A percentile compares a stretch with the other conserved stretches of the same genome.
Conservation (phyloP, 2,888 invertebrate genomes). For the Ormyrus rosae region DNA sequence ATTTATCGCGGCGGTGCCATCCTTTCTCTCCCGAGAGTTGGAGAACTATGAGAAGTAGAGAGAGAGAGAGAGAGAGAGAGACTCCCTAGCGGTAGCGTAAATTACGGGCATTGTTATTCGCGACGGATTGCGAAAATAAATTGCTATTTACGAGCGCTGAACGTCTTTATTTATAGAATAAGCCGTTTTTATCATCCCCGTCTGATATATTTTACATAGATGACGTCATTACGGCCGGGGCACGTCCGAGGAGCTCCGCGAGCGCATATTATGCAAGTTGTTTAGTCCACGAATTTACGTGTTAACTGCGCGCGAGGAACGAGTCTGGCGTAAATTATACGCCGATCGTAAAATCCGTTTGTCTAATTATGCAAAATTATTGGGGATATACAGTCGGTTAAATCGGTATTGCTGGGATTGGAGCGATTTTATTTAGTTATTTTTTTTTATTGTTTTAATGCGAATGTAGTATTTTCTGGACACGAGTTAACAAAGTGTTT, state of each 20-base stretch:
- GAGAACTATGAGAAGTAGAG: neutral
- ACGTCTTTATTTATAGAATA: constrained; percentile 36
- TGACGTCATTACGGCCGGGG: constrained; percentile 24
- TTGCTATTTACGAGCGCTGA: constrained; percentile 18
- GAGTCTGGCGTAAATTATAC: neutral
- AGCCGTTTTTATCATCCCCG: neutral
- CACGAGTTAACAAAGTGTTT: no score
- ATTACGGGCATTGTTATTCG: constrained; percentile 26
- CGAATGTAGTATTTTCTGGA: no score
- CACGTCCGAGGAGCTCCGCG: neutral
- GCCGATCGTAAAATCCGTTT: constrained; percentile 6
- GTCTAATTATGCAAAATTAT: neutral
- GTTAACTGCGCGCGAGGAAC: neutral
- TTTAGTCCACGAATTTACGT: neutral
- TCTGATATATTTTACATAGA: neutral
- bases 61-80: neutral
- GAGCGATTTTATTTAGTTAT: no score
- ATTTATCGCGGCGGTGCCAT: constrained; percentile 11
- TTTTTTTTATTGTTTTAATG: no score
- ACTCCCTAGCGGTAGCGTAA: constrained; percentile 1
- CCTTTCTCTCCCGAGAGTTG: neutral
- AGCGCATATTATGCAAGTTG: constrained; percentile 22
- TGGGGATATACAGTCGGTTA: neutral
- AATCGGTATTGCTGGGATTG: no score
- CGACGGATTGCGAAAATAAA: constrained; percentile 38